These are phyloP conservation scores for Menura novaehollandiae DNA, from an alignment of 2,113 vertebrate species.

Conservation along the genomic window DNA sequence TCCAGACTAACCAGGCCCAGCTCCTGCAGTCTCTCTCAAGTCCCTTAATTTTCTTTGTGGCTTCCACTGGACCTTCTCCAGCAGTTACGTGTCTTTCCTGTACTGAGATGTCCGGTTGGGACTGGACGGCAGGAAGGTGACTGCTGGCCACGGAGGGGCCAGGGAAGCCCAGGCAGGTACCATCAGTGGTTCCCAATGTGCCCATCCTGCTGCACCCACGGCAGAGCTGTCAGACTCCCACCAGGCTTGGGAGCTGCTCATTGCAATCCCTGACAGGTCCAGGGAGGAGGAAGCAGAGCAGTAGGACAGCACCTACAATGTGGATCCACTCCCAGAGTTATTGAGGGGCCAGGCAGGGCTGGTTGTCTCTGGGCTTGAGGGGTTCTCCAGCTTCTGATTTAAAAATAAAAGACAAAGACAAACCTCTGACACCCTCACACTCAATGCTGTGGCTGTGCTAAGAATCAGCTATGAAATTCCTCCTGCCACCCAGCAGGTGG, in stretches of 20 bases:
- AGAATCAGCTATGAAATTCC: background rate
- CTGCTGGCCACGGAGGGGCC: background rate
- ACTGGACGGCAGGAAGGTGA: background rate
- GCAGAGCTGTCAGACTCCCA: background rate
- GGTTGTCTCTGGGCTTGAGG: background rate
- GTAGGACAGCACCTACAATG: background rate
- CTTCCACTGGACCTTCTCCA: background rate
- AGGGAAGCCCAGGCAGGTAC: background rate
- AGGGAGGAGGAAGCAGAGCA: background rate
- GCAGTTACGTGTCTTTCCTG: background rate
- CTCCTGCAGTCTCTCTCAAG: background rate
- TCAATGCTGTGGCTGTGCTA: background rate
- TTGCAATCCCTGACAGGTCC: fast-evolving
- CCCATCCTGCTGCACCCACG: fast-evolving
- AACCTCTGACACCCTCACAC: background rate
- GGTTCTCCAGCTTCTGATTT: background rate
- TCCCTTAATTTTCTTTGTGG: background rate
- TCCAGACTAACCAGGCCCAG: background rate
- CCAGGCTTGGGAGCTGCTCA: background rate
- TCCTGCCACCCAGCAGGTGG: background rate
- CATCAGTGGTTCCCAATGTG: fast-evolving
- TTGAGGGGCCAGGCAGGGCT: background rate
- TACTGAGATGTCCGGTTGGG: background rate
- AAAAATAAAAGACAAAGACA: background rate
- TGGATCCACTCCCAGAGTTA: background rate